Conservation (phyloP, 2,888 invertebrate genomes). For the Myathropa florea region DNA sequence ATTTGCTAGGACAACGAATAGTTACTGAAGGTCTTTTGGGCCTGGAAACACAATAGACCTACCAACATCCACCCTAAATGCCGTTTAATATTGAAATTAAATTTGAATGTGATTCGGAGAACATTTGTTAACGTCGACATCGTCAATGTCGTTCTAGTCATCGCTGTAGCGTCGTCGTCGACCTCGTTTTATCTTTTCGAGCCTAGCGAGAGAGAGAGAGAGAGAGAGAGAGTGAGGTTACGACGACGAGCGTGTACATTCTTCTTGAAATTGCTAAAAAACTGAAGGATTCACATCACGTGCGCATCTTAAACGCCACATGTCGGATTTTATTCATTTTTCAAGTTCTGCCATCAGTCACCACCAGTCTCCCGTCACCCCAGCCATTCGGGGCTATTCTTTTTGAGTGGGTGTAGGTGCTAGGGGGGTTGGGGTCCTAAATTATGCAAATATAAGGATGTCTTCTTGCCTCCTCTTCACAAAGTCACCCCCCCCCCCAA, state of each 20-base stretch:
- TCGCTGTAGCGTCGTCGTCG: background rate
- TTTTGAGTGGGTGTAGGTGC: background rate
- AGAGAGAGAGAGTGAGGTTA: background rate
- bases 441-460: conserved; percentile 64
- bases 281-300: conserved; percentile 78
- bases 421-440: conserved; percentile 14
- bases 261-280: conserved; percentile 55
- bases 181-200: background rate
- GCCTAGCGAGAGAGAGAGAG: conserved; percentile 12
- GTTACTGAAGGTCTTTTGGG: conserved; percentile 26
- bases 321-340: conserved; percentile 79
- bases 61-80: conserved; percentile 4
- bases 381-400: conserved; percentile 27
- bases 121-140: conserved; percentile 67
- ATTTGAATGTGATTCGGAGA: conserved; percentile 68
- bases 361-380: conserved; percentile 20
- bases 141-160: conserved; percentile 5
- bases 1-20: conserved; percentile 58
- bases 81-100: conserved; percentile 67
- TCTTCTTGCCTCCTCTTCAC: conserved; percentile 26
- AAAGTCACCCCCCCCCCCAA: background rate
- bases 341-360: conserved; percentile 68
- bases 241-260: background rate
- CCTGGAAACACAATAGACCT: background rate
- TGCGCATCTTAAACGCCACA: conserved; percentile 80